These are phyloP conservation scores for Hemithea aestivaria DNA, from an alignment of 2,888 invertebrate species.

Conservation along the genomic window DNA sequence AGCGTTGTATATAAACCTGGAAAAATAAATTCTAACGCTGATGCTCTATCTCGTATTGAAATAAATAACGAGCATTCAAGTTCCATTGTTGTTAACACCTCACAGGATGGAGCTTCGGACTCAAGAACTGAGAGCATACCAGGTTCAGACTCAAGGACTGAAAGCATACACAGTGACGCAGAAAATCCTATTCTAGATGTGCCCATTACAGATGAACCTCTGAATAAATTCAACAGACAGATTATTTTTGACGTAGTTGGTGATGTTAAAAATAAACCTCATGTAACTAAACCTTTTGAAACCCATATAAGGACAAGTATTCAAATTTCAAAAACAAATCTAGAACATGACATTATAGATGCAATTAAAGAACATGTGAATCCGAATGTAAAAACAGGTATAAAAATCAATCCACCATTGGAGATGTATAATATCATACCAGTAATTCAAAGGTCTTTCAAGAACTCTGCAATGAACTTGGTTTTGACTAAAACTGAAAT, in stretches of 20 bases:
- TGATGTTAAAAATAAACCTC: conserved; percentile 21
- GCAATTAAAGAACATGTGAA: conserved; percentile 30
- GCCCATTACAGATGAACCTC: conserved; percentile 25
- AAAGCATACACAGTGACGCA: conserved; percentile 19
- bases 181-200: conserved; percentile 29
- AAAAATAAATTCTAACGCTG: conserved; percentile 31
- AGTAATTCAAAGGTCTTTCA: conserved; percentile 25
- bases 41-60: conserved; percentile 24
- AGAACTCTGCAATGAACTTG: conserved; percentile 26
- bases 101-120: neutral
- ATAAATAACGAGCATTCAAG: conserved; percentile 29
- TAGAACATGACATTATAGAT: conserved; percentile 26
- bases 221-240: conserved; percentile 26
- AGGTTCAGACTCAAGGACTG: too few species aligned
- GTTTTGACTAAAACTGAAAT: conserved; percentile 23
- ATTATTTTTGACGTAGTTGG: conserved; percentile 22
- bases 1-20: conserved; percentile 18
- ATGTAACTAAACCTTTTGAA: conserved; percentile 27
- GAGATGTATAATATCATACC: conserved; percentile 24
- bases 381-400: conserved; percentile 28
- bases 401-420: conserved; percentile 22
- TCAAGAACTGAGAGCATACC: too few species aligned
- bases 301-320: conserved; percentile 22
- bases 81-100: conserved; percentile 3
- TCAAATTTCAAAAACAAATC: conserved; percentile 23